Base-by-base conservation (phyloP, 2,113 vertebrate genomes). In the Microtus pennsylvanicus region DNA sequence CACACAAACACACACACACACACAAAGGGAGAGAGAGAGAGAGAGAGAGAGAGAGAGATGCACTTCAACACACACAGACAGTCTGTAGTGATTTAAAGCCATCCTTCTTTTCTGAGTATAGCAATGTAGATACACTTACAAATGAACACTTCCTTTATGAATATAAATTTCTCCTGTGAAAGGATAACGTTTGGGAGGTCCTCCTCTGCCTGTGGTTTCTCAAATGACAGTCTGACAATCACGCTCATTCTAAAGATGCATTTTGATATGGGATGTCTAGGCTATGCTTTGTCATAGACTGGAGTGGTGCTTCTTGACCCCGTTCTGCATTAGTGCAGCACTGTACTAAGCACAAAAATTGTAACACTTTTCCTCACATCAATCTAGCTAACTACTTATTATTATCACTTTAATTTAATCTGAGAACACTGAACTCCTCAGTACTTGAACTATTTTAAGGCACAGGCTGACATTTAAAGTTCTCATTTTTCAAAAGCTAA, bases 311-410 rank as follows among this genome's bases (percentile, higher is more conserved):
- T 55, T 63, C n/a, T 19, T 47, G 45, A 52, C 45, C 22, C 3
- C 22, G 26, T 63, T 45, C 82, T 58, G 3, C 11, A 67, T 81
- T 93, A 70, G 26, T 38, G 7, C 12, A 52, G 28, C 11, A n/a
- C 3, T n/a, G 6, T 50, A 70, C 45, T 52, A n/a, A 87, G 30
- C 35, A 52, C 61, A 47, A 67, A 67, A 47, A 12, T 47, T 86
- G 47, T 47, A 47, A 22, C 2, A 47, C 26, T 35, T 86, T 86
- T 7, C 16, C 13, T 38, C 38, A 65, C 14, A 70, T 70, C 9
- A 89, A 35, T 76, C 55, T 9, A 42, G 17, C 22, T 94, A 89
- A 16, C 28, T 93, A 19, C 26, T 80, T n/a, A 88, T 87, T 96
- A 65, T 89, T 87, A 76, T 65, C 17, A 3, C 26, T 8, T 63